Percentiles rank a stretch among this genome's conserved stretches.
Conservation (phyloP, 2,113 vertebrate genomes). For the Xiphophorus maculatus region DNA sequence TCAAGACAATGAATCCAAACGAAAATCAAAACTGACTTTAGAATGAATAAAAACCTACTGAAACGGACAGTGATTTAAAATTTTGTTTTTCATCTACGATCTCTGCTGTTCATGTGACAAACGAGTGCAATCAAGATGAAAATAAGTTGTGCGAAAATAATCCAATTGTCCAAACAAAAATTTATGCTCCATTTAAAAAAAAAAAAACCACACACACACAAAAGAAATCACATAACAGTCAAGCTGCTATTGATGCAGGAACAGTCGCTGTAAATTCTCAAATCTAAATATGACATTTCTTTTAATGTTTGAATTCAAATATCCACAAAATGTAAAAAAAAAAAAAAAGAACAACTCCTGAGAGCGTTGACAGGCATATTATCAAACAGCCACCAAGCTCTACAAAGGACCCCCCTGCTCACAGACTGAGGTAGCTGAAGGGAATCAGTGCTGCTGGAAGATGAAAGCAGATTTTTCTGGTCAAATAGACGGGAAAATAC, state of each 20-base stretch:
- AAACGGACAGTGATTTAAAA: too few species aligned
- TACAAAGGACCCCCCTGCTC: conserved; percentile 53
- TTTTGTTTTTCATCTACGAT: background rate
- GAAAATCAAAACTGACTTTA: too few species aligned
- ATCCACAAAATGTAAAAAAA: background rate
- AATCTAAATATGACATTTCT: background rate
- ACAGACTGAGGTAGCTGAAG: too few species aligned
- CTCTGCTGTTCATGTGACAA: too few species aligned
- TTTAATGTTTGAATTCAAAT: background rate
- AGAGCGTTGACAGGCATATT: conserved; percentile 43
- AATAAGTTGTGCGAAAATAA: background rate
- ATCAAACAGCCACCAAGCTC: conserved; percentile 45
- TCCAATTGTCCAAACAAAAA: too few species aligned
- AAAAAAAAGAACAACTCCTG: conserved; percentile 29
- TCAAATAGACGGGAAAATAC: conserved; percentile 47
- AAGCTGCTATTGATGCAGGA: background rate
- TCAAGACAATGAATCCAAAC: too few species aligned
- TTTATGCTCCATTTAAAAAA: too few species aligned
- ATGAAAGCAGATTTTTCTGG: conserved; percentile 56
- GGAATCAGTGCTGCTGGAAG: conserved; percentile 33
- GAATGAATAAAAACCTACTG: too few species aligned
- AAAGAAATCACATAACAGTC: background rate
- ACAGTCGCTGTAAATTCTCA: background rate
- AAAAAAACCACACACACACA: background rate
- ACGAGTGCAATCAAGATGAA: background rate